These are phyloP conservation scores for Pocillopora grandis DNA, from an alignment of 92 coral and sea anemone species.

Conservation along the genomic window DNA sequence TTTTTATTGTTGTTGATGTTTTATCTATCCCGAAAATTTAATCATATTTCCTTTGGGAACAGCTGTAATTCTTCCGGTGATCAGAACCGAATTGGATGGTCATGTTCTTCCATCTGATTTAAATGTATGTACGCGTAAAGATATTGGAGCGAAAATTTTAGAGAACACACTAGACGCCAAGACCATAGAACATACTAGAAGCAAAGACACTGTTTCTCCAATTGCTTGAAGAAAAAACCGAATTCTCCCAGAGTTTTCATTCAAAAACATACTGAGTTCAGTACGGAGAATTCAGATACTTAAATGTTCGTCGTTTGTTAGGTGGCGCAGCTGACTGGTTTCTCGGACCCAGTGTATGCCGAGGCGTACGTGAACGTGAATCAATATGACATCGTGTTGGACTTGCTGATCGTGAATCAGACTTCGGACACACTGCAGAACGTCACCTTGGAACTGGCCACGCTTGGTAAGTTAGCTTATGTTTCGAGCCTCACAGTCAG, in stretches of 20 bases:
- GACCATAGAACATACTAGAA: too few species aligned
- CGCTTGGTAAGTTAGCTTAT: constrained; percentile 73
- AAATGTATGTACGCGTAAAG: too few species aligned
- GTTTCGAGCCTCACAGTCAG: too few species aligned
- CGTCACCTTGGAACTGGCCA: constrained; percentile 93
- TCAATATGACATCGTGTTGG: constrained; percentile 97
- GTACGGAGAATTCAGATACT: background rate
- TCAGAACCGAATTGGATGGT: too few species aligned
- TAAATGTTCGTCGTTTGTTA: constrained; percentile 14
- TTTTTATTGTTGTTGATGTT: too few species aligned
- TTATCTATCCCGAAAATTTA: too few species aligned
- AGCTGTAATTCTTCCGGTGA: too few species aligned
- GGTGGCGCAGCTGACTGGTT: constrained; percentile 99
- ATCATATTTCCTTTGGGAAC: too few species aligned
- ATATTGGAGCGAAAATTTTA: too few species aligned
- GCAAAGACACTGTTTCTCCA: too few species aligned
- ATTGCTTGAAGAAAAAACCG: background rate
- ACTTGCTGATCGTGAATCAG: constrained; percentile 98
- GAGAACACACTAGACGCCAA: too few species aligned
- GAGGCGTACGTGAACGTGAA: constrained; percentile 99
- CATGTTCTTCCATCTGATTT: too few species aligned
- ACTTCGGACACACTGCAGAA: constrained; percentile 97
- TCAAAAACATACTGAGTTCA: background rate
- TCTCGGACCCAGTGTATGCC: constrained; percentile 99
- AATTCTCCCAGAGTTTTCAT: background rate